Conservation (phyloP, 2,797 vertebrate species). For the Sternarchorhynchus goeldii region DNA sequence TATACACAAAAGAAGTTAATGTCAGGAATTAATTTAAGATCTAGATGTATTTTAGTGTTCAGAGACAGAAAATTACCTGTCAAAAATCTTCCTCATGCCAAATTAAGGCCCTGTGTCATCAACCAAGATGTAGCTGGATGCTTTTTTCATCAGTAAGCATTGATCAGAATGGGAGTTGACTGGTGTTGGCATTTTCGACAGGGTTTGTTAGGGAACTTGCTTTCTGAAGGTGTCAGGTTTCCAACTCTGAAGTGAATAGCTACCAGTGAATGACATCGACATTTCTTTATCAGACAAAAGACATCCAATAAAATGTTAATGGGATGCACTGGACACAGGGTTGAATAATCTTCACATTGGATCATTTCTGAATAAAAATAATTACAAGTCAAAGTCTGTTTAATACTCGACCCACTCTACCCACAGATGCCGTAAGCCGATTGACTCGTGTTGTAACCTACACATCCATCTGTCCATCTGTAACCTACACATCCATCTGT, state of each 20-base stretch:
- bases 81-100: conserved; percentile 29
- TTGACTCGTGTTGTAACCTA: conserved; percentile 65
- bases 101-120: conserved; percentile 35
- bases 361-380: neutral
- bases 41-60: conserved; percentile 35
- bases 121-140: neutral
- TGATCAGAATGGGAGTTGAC: conserved; percentile 1
- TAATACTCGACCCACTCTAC: neutral
- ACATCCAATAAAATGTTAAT: neutral
- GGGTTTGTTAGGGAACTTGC: conserved; percentile 1
- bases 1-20: conserved; percentile 38
- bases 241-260: neutral
- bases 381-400: neutral
- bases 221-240: conserved; percentile 9
- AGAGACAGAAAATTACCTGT: conserved; percentile 46
- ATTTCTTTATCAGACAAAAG: neutral
- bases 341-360: neutral
- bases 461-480: conserved; percentile 68
- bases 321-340: neutral
- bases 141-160: conserved; percentile 13
- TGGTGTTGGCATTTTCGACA: neutral
- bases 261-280: no score
- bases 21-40: conserved; percentile 47
- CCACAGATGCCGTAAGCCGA: conserved; percentile 33
- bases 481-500: no score